Percentiles rank a stretch among this genome's conserved stretches.
Evolutionary conservation across 2,797 vertebrate genomes (phyloP).

Genomic region (Arnoldichthys spilopterus): DNA sequence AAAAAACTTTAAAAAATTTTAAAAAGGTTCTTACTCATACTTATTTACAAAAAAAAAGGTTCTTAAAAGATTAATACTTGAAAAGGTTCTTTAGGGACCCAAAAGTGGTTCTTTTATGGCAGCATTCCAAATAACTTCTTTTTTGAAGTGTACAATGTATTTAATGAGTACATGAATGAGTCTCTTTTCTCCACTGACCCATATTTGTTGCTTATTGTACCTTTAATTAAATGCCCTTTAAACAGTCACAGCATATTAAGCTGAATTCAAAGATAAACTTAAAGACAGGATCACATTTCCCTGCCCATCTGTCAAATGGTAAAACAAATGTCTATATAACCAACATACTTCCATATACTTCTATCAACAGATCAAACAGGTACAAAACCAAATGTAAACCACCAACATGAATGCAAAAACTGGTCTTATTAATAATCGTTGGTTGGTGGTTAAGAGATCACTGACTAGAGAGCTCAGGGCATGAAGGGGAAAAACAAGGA

Average conservation of each 20-base stretch:
- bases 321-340: conserved; percentile 8
- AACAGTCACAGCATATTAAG: neutral
- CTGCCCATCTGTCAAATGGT: neutral
- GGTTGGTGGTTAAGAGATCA: conserved; percentile 31
- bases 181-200: neutral
- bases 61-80: neutral
- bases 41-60: too few relatives aligned
- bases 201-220: neutral
- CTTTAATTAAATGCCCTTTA: neutral
- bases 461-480: conserved; percentile 6
- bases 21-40: neutral
- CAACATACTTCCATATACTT: conserved; percentile 12
- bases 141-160: neutral
- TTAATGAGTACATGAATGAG: neutral
- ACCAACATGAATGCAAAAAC: neutral
- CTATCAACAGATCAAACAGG: conserved; percentile 24
- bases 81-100: neutral
- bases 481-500: neutral
- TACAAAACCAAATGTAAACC: conserved; percentile 10
- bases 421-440: neutral
- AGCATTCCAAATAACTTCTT: neutral
- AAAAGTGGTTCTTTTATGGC: neutral
- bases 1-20: neutral
- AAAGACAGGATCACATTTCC: neutral
- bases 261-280: neutral